phyloP scores from a whole-genome alignment of 2,888 invertebrate genomes.

The Trichogramma dendrolimi region DNA sequence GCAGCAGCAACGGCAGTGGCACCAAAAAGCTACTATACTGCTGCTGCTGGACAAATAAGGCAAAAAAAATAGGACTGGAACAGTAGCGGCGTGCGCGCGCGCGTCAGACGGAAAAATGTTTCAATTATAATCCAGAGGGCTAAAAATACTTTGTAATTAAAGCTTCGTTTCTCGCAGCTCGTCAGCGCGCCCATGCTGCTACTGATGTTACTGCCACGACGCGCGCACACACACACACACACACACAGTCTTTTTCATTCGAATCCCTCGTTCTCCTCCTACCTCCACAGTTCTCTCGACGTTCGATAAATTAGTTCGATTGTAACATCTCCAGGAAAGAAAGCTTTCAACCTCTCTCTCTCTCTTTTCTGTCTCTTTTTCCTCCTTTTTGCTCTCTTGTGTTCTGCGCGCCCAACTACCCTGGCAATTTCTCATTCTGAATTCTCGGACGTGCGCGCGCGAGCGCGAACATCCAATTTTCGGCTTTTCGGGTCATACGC shows the following conservation, averaged over 20 bases:
- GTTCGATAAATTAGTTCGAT: conserved; percentile 17
- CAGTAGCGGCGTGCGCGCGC: no score
- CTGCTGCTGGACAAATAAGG: not conserved
- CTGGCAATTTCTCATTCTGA: no score
- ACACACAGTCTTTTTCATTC: conserved; percentile 9
- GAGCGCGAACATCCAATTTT: no score
- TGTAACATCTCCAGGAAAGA: not conserved
- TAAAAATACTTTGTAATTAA: conserved; percentile 28
- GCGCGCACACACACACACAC: no score
- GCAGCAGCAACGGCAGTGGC: no score
- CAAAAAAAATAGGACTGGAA: conserved; percentile 12
- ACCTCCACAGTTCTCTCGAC: not conserved
- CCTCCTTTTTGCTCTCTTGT: no score
- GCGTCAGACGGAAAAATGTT: conserved; percentile 6
- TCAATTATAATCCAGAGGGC: conserved; percentile 15
- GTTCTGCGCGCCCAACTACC: no score
- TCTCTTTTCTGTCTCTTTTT: not conserved
- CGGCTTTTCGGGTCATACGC: no score
- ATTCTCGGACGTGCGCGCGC: no score
- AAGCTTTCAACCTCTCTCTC: no score
- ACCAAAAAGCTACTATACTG: not conserved
- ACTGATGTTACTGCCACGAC: no score
- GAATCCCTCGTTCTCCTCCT: no score
- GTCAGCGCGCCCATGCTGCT: not conserved
- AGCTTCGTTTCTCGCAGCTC: conserved; percentile 2